Conservation (phyloP, 2,888 invertebrate species). For the Muschampia plurimacula region DNA sequence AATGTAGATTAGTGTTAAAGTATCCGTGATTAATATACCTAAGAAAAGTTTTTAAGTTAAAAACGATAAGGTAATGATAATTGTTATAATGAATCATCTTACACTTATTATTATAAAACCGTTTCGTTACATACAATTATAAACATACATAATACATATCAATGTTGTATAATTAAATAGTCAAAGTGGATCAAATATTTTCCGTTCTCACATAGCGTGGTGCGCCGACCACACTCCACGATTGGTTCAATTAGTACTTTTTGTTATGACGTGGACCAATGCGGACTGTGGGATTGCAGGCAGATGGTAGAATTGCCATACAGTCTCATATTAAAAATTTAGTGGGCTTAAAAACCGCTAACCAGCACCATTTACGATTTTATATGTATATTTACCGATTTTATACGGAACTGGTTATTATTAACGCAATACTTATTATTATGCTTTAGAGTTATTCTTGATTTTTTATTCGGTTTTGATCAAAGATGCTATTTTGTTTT, state of each 20-base stretch:
- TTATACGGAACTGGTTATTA: constrained; percentile 53
- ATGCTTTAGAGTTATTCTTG: constrained; percentile 6
- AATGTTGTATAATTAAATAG: constrained; percentile 19
- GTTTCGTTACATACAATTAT: neutral
- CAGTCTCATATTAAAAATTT: constrained; percentile 13
- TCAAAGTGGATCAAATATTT: constrained; percentile 43
- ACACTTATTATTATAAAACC: neutral
- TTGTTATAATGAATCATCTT: neutral
- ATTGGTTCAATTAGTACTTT: constrained; percentile 45
- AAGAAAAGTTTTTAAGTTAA: neutral
- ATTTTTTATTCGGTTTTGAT: constrained; percentile 22
- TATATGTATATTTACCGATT: constrained; percentile 61
- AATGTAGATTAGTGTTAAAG: neutral
- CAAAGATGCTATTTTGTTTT: constrained; percentile 48
- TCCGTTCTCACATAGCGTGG: constrained; percentile 49
- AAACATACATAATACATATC: neutral
- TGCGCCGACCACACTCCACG: constrained; percentile 43
- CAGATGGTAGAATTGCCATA: neutral
- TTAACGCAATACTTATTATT: neutral
- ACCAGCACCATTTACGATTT: constrained; percentile 37
- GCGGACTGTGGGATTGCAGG: constrained; percentile 45
- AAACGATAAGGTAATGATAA: neutral
- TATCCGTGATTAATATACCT: neutral
- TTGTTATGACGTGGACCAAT: constrained; percentile 62
- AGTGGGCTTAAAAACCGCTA: neutral